Conservation (phyloP, 2,113 vertebrate species). For the Phyllostomus hastatus region DNA sequence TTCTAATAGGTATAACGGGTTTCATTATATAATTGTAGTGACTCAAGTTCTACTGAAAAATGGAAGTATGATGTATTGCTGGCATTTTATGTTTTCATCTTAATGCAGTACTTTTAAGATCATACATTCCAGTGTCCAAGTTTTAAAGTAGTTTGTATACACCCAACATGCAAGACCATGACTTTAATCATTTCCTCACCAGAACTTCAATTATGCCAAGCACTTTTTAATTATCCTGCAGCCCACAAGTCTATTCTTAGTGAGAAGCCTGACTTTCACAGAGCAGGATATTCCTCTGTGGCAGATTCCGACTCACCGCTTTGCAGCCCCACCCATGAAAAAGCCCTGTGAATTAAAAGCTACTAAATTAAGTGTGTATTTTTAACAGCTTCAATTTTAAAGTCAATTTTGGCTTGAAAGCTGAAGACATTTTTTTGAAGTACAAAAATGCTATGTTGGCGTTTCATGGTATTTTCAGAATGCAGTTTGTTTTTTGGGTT, state of each 20-base stretch:
- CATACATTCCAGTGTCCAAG: conserved; percentile 72
- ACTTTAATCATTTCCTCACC: conserved; percentile 76
- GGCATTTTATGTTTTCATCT: conserved; percentile 58
- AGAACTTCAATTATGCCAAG: conserved; percentile 65
- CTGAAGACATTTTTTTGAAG: conserved; percentile 71
- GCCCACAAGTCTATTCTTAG: conserved; percentile 84
- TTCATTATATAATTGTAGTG: background rate
- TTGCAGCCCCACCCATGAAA: conserved; percentile 83
- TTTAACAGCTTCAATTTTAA: conserved; percentile 85
- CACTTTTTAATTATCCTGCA: conserved; percentile 81
- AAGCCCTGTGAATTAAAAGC: conserved; percentile 82
- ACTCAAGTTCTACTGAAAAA: conserved; percentile 30
- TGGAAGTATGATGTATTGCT: conserved; percentile 50
- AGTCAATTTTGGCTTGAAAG: conserved; percentile 67
- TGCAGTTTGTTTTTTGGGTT: background rate
- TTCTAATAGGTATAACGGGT: background rate
- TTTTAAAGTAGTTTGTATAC: conserved; percentile 75
- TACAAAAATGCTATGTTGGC: conserved; percentile 77
- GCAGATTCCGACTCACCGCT: conserved; percentile 80
- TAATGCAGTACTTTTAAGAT: conserved; percentile 54
- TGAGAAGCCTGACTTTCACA: conserved; percentile 69
- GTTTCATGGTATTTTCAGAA: conserved; percentile 75
- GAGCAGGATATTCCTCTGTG: conserved; percentile 71
- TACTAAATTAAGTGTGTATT: conserved; percentile 83
- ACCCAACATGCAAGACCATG: conserved; percentile 68